Conservation (phyloP, 2,797 vertebrate genomes). For the Takifugu rubripes region DNA sequence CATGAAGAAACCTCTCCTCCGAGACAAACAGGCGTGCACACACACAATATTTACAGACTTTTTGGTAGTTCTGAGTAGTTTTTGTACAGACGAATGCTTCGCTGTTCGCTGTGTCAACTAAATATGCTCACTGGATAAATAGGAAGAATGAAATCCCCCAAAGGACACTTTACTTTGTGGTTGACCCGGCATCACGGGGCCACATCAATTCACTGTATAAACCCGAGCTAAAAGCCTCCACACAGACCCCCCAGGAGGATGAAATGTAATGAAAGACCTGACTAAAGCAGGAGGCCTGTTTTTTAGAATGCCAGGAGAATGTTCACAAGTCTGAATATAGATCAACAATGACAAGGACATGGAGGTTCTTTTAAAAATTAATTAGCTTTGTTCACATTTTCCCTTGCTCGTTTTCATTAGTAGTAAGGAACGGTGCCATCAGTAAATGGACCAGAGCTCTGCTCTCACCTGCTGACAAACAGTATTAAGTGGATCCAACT, state of each 20-base stretch:
- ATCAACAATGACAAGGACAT: background rate
- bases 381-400: background rate
- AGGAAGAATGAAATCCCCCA: constrained; percentile 11
- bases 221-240: constrained; percentile 6
- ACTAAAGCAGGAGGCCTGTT: background rate
- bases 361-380: background rate
- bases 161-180: constrained; percentile 16
- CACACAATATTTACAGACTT: constrained; percentile 28
- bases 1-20: constrained; percentile 33
- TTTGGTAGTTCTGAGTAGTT: background rate
- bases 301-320: background rate
- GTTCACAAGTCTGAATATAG: background rate
- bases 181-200: constrained; percentile 2
- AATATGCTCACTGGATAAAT: background rate
- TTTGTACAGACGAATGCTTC: constrained; percentile 19
- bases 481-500: too few relatives aligned
- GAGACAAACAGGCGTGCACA: constrained; percentile 27
- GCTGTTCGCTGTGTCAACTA: constrained; percentile 6
- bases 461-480: too few relatives aligned
- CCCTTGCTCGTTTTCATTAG: background rate
- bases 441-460: background rate
- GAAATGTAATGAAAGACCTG: background rate
- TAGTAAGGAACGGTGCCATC: too few relatives aligned
- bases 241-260: background rate
- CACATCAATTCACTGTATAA: constrained; percentile 7